Conservation (phyloP, 2,888 invertebrate species). For the Chesias legatella region DNA sequence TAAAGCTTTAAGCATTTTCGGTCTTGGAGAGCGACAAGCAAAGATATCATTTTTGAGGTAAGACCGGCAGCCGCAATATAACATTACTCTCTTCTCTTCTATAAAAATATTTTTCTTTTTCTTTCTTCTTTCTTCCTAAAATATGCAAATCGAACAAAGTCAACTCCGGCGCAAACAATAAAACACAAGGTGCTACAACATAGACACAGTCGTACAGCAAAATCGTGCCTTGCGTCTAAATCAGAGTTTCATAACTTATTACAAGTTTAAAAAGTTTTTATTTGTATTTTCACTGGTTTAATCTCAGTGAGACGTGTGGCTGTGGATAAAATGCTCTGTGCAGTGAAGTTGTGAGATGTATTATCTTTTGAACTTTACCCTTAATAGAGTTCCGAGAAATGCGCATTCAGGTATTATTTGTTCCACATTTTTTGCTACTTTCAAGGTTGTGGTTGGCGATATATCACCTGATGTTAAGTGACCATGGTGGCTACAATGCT, state of each 20-base stretch:
- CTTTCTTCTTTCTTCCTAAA: too few relatives aligned
- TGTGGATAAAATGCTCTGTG: constrained; percentile 24
- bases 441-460: too few relatives aligned
- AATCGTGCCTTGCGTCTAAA: constrained; percentile 24
- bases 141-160: neutral
- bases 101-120: too few relatives aligned
- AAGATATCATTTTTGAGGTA: too few relatives aligned
- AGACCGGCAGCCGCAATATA: too few relatives aligned
- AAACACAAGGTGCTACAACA: constrained; percentile 5
- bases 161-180: constrained; percentile 4
- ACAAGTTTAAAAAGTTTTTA: constrained; percentile 28
- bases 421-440: too few relatives aligned
- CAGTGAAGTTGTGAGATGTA: constrained; percentile 21
- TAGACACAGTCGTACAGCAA: constrained; percentile 7
- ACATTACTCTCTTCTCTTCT: too few relatives aligned
- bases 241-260: constrained; percentile 27
- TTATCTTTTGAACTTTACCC: constrained; percentile 23
- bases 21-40: too few relatives aligned
- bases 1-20: too few relatives aligned
- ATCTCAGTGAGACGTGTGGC: constrained; percentile 28
- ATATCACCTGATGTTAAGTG: too few relatives aligned
- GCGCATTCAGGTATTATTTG: constrained; percentile 13
- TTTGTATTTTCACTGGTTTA: constrained; percentile 27
- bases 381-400: constrained; percentile 7
- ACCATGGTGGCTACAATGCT: too few relatives aligned